These are phyloP conservation scores for Elysia crispata DNA, from an alignment of 2,888 invertebrate species.

Conservation along the genomic window DNA sequence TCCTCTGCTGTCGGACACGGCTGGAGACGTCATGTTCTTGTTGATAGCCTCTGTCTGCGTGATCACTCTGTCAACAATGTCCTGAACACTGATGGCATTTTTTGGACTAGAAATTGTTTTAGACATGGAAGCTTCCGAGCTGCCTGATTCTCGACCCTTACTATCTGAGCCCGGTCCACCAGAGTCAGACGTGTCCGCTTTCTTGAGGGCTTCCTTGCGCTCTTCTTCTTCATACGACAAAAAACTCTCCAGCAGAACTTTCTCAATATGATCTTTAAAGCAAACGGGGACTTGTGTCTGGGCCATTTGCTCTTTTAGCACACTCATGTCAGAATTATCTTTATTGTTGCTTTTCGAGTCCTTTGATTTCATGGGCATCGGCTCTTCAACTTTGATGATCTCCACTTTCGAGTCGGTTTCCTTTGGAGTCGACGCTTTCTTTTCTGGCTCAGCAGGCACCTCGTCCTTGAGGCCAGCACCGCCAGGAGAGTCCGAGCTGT, in stretches of 20 bases:
- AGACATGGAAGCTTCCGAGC: background rate
- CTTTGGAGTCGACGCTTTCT: conserved; percentile 6
- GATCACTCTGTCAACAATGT: conserved; percentile 64
- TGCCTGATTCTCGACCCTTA: background rate
- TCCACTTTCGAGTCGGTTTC: background rate
- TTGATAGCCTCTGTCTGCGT: conserved; percentile 59
- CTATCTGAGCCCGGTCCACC: background rate
- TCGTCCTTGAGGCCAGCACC: background rate
- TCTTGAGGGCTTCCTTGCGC: conserved; percentile 29
- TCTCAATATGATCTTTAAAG: conserved; percentile 67
- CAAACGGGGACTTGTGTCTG: conserved; percentile 50
- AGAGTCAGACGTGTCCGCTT: conserved; percentile 5
- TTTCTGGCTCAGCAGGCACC: background rate
- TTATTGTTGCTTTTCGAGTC: conserved; percentile 32
- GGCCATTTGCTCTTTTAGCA: conserved; percentile 22
- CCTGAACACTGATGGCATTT: conserved; percentile 61
- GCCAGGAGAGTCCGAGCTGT: conserved; percentile 3
- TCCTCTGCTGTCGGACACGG: conserved; percentile 1
- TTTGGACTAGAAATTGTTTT: conserved; percentile 22
- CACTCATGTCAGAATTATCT: background rate
- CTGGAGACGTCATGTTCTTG: conserved; percentile 47
- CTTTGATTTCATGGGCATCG: background rate
- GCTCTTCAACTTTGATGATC: background rate
- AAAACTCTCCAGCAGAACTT: conserved; percentile 64
- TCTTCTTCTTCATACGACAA: conserved; percentile 51